A percentile compares a stretch with the other conserved stretches of the same genome.
These are phyloP conservation scores for Rhabdophis nuchalis DNA, from an alignment of 2,797 vertebrate species.

Conservation along the genomic window DNA sequence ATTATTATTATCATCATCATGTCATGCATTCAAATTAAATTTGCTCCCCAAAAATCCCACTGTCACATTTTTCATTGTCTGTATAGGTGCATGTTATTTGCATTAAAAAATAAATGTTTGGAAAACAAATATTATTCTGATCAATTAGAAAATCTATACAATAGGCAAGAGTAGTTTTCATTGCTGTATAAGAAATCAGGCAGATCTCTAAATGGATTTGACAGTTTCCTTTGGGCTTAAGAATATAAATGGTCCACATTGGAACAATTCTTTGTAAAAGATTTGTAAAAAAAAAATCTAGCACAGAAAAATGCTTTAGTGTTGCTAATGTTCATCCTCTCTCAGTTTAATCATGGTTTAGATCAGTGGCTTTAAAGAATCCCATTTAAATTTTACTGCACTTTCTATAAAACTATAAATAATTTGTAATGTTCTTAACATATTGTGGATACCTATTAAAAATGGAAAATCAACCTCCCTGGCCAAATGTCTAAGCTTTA, in stretches of 20 bases:
- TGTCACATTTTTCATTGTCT: slow-evolving; percentile 23
- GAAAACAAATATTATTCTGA: slow-evolving; percentile 19
- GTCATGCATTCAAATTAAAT: slow-evolving; percentile 1
- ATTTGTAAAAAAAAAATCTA: slow-evolving; percentile 42
- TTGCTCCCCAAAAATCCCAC: not conserved
- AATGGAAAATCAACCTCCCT: slow-evolving; percentile 33
- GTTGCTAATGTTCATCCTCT: not conserved
- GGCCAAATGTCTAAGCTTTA: not conserved
- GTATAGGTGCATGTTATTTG: slow-evolving; percentile 23
- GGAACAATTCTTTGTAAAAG: slow-evolving; percentile 11
- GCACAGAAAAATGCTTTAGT: slow-evolving; percentile 36
- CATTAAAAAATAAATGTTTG: not conserved
- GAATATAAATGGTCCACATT: slow-evolving; percentile 42
- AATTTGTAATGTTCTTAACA: slow-evolving; percentile 3
- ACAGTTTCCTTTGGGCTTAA: slow-evolving; percentile 65
- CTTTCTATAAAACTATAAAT: not conserved
- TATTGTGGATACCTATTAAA: slow-evolving; percentile 37
- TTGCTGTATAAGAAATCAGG: not conserved
- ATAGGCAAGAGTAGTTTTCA: not conserved
- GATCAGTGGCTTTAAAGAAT: not conserved
- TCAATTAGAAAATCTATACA: not conserved
- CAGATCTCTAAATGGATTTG: slow-evolving; percentile 26
- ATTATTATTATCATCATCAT: not conserved
- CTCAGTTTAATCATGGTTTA: not conserved
- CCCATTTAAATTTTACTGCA: too few relatives aligned